These are phyloP conservation scores for Heteromurus nitidus DNA, from an alignment of 2,888 invertebrate species.

Conservation along the genomic window DNA sequence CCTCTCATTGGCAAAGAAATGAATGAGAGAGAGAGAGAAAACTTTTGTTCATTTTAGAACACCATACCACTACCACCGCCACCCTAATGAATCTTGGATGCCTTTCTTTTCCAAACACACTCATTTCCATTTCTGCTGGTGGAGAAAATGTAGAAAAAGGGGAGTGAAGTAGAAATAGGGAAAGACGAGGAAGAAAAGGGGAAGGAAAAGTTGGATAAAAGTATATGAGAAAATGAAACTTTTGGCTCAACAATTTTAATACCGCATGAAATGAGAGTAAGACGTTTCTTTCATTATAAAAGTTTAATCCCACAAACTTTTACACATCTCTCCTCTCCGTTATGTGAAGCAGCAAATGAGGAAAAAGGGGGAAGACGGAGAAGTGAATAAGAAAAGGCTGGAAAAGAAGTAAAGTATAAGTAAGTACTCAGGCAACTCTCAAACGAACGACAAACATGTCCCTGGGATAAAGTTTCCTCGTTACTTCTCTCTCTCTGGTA, in stretches of 20 bases:
- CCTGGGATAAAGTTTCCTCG: constrained; percentile 42
- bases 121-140: background rate
- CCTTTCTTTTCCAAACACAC: constrained; percentile 21
- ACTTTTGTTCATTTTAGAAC: constrained; percentile 52
- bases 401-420: constrained; percentile 27
- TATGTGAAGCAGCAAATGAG: background rate
- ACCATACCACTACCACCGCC: background rate
- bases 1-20: constrained; percentile 59
- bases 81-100: constrained; percentile 45
- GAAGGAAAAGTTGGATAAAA: constrained; percentile 32
- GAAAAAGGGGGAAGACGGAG: constrained; percentile 13
- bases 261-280: background rate
- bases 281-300: constrained; percentile 43
- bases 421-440: constrained; percentile 30
- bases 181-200: constrained; percentile 24
- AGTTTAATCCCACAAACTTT: constrained; percentile 43
- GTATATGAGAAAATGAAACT: constrained; percentile 42
- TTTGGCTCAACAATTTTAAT: constrained; percentile 35
- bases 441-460: constrained; percentile 38
- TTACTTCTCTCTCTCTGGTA: constrained; percentile 36
- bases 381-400: constrained; percentile 28
- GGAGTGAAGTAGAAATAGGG: constrained; percentile 9
- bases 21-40: too few species aligned
- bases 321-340: constrained; percentile 15
- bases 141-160: constrained; percentile 13